Conservation (phyloP, 1,140 invertebrate species). For the Eubasilissa regina region DNA sequence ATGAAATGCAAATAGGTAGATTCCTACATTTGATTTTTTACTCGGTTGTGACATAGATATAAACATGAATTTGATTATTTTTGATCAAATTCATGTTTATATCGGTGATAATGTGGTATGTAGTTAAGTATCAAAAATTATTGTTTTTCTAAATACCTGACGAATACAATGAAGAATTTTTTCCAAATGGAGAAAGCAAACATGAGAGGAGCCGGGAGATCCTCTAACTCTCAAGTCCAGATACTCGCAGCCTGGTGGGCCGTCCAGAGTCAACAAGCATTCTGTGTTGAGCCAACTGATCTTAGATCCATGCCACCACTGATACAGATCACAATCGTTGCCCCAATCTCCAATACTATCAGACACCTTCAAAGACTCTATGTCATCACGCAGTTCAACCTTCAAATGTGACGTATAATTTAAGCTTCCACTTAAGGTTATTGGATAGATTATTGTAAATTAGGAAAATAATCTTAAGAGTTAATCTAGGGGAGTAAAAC, state of each 20-base stretch:
- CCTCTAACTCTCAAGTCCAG: slow-evolving; percentile 85
- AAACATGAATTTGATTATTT: too few relatives aligned
- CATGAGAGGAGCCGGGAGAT: slow-evolving; percentile 73
- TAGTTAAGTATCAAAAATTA: too few relatives aligned
- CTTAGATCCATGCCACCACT: slow-evolving; percentile 88
- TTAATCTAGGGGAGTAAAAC: too few relatives aligned
- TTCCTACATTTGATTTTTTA: too few relatives aligned
- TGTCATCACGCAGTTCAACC: slow-evolving; percentile 75
- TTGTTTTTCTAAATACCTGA: slow-evolving; percentile 66
- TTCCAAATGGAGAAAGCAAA: slow-evolving; percentile 84
- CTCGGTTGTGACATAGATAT: too few relatives aligned
- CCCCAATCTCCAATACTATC: slow-evolving; percentile 70
- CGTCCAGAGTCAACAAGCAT: slow-evolving; percentile 78
- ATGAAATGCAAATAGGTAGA: too few relatives aligned
- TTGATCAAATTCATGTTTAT: too few relatives aligned
- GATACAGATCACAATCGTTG: slow-evolving; percentile 80
- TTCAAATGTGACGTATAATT: slow-evolving; percentile 62
- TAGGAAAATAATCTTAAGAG: too few relatives aligned
- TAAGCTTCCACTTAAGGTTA: background rate
- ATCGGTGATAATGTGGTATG: too few relatives aligned
- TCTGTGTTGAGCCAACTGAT: slow-evolving; percentile 82
- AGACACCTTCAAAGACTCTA: slow-evolving; percentile 71
- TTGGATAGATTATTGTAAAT: too few relatives aligned
- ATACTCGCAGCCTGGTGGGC: slow-evolving; percentile 69
- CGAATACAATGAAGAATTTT: slow-evolving; percentile 82